Conservation (phyloP, 1,140 invertebrate species). For the Planococcus citri region DNA sequence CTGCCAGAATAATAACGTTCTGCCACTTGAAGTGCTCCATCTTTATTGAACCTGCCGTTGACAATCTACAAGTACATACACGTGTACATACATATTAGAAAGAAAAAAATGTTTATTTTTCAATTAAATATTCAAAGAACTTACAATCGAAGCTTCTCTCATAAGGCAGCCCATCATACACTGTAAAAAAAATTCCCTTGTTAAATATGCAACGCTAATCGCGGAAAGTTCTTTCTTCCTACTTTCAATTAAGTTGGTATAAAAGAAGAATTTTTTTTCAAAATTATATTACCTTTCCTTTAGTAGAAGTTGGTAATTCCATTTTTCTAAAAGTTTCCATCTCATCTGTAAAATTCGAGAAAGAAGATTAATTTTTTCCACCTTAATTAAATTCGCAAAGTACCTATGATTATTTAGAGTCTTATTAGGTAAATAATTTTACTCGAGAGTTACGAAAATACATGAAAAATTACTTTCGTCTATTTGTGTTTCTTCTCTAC, state of each 20-base stretch:
- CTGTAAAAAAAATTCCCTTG: constrained; percentile 20
- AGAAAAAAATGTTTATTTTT: neutral
- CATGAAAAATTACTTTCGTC: constrained; percentile 8
- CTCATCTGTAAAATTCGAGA: constrained; percentile 11
- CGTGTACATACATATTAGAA: neutral
- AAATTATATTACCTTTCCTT: constrained; percentile 6
- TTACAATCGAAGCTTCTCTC: constrained; percentile 25
- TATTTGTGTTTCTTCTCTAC: constrained; percentile 15
- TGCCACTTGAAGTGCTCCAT: constrained; percentile 23
- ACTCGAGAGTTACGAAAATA: neutral
- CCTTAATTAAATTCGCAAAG: constrained; percentile 5
- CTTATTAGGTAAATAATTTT: neutral
- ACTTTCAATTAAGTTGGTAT: neutral
- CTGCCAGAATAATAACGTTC: constrained; percentile 23
- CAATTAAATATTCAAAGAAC: neutral
- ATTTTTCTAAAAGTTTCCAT: constrained; percentile 15
- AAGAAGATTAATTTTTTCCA: constrained; percentile 6
- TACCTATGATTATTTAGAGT: neutral
- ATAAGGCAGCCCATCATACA: constrained; percentile 27
- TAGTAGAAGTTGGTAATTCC: constrained; percentile 9
- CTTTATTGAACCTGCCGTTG: constrained; percentile 24
- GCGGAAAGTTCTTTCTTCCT: neutral
- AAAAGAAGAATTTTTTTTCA: neutral
- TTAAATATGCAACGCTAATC: neutral
- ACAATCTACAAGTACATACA: constrained; percentile 20